Evolutionary conservation across 2,888 invertebrate genomes (phyloP).

Genomic region (Calameuta idolon): DNA sequence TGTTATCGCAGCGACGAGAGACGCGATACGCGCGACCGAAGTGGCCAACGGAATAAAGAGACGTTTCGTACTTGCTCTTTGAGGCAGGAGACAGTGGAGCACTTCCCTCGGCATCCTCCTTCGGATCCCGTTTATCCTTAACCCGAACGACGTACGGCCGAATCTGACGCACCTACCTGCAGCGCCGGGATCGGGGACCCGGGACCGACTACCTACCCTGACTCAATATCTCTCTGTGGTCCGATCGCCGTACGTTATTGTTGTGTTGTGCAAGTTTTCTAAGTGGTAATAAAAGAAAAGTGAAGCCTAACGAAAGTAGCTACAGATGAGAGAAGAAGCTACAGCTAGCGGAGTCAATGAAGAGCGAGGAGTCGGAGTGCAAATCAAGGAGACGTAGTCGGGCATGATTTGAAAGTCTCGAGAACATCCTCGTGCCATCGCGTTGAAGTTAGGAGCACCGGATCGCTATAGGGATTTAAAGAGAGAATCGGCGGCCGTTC

Average conservation of each 20-base stretch:
- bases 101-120: neutral
- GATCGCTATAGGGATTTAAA: neutral
- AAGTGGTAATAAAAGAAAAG: conserved; percentile 50
- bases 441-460: neutral
- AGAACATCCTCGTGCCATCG: neutral
- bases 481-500: neutral
- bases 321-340: conserved; percentile 27
- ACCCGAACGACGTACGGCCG: neutral
- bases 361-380: neutral
- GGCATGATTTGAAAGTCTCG: neutral
- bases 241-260: conserved; percentile 23
- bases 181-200: neutral
- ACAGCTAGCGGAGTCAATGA: neutral
- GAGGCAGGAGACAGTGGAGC: neutral
- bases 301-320: conserved; percentile 28
- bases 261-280: conserved; percentile 56
- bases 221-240: neutral
- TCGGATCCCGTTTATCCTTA: neutral
- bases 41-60: neutral
- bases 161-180: neutral
- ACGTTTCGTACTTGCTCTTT: neutral
- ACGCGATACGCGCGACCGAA: conserved; percentile 23
- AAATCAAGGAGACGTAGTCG: neutral
- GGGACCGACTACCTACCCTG: neutral
- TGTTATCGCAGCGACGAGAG: conserved; percentile 24